Evolutionary conservation across 2,113 vertebrate genomes (phyloP).

Genomic region (Bambusicola thoracicus): DNA sequence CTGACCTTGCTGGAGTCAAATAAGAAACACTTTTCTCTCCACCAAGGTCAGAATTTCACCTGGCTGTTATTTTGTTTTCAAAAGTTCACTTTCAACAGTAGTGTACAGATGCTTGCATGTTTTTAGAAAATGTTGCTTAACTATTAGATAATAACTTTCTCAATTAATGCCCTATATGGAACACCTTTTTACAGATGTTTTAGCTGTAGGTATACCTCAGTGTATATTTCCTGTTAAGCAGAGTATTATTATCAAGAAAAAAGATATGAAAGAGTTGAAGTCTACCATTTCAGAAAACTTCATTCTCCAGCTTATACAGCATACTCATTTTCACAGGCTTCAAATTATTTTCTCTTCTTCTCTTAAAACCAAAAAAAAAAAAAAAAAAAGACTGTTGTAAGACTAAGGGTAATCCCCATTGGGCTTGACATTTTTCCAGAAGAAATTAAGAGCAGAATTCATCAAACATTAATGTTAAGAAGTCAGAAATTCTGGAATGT

Average conservation of each 20-base stretch:
- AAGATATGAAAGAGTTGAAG: background rate
- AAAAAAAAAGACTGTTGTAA: conserved; percentile 44
- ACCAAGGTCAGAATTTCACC: conserved; percentile 34
- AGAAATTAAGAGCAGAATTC: conserved; percentile 84
- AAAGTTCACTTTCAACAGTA: background rate
- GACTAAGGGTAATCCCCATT: conserved; percentile 61
- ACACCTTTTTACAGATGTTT: background rate
- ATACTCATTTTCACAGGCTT: conserved; percentile 33
- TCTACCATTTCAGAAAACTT: conserved; percentile 26
- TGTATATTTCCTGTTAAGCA: conserved; percentile 20
- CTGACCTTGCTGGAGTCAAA: conserved; percentile 9
- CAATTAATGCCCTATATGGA: background rate
- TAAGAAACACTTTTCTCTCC: conserved; percentile 18
- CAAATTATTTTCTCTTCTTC: conserved; percentile 31
- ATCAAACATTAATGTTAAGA: conserved; percentile 84
- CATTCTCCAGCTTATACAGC: conserved; percentile 23
- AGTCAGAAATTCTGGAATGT: conserved; percentile 87
- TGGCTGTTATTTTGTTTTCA: conserved; percentile 47
- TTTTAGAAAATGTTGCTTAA: conserved; percentile 36
- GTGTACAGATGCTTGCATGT: conserved; percentile 2
- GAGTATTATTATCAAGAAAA: background rate
- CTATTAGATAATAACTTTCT: conserved; percentile 17
- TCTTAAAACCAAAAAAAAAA: background rate
- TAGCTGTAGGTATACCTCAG: background rate
- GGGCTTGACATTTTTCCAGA: conserved; percentile 78